Evolutionary conservation across 2,888 invertebrate genomes (phyloP).

Genomic region (Ormia ochracea): DNA sequence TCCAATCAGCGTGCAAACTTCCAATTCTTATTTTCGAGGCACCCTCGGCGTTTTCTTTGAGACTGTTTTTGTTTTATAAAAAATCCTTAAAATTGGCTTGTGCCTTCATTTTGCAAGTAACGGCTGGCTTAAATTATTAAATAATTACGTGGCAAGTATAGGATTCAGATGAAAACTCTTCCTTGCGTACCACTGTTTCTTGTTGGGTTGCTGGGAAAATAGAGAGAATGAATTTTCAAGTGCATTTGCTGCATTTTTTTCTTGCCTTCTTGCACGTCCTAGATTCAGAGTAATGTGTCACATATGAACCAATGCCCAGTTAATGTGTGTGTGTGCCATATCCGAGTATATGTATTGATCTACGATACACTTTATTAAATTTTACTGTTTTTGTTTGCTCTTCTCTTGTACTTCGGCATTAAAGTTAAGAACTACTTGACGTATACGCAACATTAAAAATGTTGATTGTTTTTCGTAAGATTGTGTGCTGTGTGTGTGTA

Average conservation of each 20-base stretch:
- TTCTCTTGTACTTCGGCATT: background rate
- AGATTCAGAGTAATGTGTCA: slow-evolving; percentile 34
- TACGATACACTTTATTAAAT: slow-evolving; percentile 50
- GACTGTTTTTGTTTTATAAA: no score
- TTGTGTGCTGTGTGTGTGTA: no score
- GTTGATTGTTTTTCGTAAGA: slow-evolving; percentile 11
- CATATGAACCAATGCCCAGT: slow-evolving; percentile 9
- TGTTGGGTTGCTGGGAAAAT: background rate
- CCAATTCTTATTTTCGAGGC: no score
- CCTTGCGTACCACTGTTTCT: background rate
- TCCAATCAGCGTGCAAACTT: no score
- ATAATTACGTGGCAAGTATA: no score
- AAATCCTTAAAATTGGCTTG: no score
- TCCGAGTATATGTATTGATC: slow-evolving; percentile 26
- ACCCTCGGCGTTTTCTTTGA: no score
- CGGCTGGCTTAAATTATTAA: no score
- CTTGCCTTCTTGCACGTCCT: background rate
- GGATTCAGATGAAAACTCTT: no score
- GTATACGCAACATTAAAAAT: slow-evolving; percentile 44
- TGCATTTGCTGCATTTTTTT: background rate
- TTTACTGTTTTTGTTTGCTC: slow-evolving; percentile 2
- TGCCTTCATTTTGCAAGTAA: no score
- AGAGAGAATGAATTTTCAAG: background rate
- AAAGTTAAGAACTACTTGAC: slow-evolving; percentile 37
- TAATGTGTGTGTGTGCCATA: background rate